Evolutionary conservation across 2,888 invertebrate genomes (phyloP).

Genomic region (Phortica okadai): DNA sequence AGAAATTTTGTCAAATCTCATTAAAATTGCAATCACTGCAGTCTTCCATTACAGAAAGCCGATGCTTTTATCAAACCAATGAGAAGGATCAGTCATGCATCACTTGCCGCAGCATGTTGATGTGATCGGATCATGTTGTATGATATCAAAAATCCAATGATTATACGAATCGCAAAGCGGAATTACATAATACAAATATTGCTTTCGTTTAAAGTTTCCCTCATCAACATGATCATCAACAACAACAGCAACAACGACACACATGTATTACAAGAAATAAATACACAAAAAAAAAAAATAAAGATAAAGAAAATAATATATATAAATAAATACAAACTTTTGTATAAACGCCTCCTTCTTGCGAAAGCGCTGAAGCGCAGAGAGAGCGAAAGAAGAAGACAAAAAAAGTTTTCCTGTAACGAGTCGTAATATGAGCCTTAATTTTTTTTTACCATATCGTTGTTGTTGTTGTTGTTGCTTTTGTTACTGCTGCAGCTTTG

Average conservation of each 20-base stretch:
- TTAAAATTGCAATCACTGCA: too few relatives aligned
- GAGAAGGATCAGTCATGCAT: too few relatives aligned
- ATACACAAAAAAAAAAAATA: neutral
- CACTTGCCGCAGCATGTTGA: too few relatives aligned
- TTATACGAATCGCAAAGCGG: constrained; percentile 38
- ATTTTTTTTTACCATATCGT: constrained; percentile 20
- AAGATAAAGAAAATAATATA: neutral
- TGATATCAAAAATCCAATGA: neutral
- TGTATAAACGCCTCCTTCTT: neutral
- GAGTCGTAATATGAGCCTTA: constrained; percentile 64
- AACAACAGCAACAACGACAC: neutral
- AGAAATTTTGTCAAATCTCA: too few relatives aligned
- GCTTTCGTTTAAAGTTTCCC: constrained; percentile 31
- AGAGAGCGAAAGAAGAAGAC: too few relatives aligned
- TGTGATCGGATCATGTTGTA: constrained; percentile 2
- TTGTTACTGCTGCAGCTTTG: constrained; percentile 9
- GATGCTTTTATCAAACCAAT: too few relatives aligned
- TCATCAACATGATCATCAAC: constrained; percentile 26
- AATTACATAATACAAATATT: constrained; percentile 61
- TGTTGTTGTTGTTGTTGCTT: constrained; percentile 15
- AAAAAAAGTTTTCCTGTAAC: constrained; percentile 61
- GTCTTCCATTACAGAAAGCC: too few relatives aligned
- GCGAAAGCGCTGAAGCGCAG: constrained; percentile 31
- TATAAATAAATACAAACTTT: constrained; percentile 4
- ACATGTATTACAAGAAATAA: too few relatives aligned